Percentiles rank a stretch among this genome's conserved stretches.
These are phyloP conservation scores for Asteroscopus sphinx DNA, from an alignment of 2,888 invertebrate genomes.

Conservation along the genomic window DNA sequence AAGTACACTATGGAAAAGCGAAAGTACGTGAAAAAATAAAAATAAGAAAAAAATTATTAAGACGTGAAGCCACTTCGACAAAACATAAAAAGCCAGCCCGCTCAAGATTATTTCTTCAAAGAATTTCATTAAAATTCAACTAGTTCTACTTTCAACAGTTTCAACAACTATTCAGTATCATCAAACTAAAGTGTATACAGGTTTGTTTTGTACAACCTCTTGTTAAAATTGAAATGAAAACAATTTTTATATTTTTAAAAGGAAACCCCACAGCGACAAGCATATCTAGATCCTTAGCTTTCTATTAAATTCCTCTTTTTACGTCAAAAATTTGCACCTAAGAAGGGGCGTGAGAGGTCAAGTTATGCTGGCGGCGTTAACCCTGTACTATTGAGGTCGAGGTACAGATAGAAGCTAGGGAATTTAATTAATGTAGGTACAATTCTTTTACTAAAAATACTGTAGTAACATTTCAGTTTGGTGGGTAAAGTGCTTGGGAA, in stretches of 20 bases:
- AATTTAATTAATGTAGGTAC: slow-evolving; percentile 80
- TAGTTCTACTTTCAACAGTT: slow-evolving; percentile 37
- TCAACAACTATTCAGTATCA: slow-evolving; percentile 41
- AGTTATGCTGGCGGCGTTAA: slow-evolving; percentile 59
- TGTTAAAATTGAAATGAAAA: slow-evolving; percentile 68
- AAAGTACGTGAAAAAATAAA: too few relatives aligned
- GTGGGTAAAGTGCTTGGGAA: slow-evolving; percentile 62
- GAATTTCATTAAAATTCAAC: slow-evolving; percentile 23
- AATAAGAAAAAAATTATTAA: too few relatives aligned
- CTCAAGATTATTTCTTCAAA: slow-evolving; percentile 1
- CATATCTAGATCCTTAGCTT: slow-evolving; percentile 54
- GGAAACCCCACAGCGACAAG: slow-evolving; percentile 59
- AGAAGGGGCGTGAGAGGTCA: slow-evolving; percentile 62
- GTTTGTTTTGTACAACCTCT: slow-evolving; percentile 64
- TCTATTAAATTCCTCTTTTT: slow-evolving; percentile 56
- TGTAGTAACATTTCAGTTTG: slow-evolving; percentile 63
- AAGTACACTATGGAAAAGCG: too few relatives aligned
- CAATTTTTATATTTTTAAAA: slow-evolving; percentile 73
- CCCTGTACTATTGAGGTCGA: slow-evolving; percentile 58
- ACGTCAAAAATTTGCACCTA: slow-evolving; percentile 31
- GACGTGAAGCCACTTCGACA: background rate
- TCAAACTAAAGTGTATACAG: slow-evolving; percentile 63
- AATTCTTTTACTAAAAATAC: slow-evolving; percentile 71
- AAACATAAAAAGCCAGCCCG: background rate
- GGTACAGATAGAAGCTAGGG: slow-evolving; percentile 65